A percentile compares a stretch with the other conserved stretches of the same genome.
Conservation (phyloP, 2,888 invertebrate species). For the Zaprionus bogoriensis region DNA sequence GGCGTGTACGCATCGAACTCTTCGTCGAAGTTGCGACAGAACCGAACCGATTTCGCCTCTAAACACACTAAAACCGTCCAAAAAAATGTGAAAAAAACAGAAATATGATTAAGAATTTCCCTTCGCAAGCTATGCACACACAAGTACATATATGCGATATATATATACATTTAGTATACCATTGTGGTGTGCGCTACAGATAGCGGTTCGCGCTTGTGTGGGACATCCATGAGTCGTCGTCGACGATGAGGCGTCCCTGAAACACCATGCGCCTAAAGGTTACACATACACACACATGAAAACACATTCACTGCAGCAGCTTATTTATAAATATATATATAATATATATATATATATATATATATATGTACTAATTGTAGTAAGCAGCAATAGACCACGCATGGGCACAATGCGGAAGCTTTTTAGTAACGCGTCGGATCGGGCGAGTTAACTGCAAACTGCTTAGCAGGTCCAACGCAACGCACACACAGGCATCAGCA, state of each 20-base stretch:
- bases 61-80: conserved; percentile 55
- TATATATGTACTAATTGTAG: neutral
- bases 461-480: conserved; percentile 6
- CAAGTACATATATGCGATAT: neutral
- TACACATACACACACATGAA: neutral
- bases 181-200: conserved; percentile 17
- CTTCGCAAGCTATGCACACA: conserved; percentile 10
- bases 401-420: neutral
- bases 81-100: conserved; percentile 21
- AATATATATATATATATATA: neutral
- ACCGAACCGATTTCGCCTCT: conserved; percentile 42
- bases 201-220: conserved; percentile 23
- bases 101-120: conserved; percentile 59
- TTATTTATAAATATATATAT: neutral
- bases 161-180: neutral
- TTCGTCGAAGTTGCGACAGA: too few species aligned
- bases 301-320: neutral
- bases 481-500: neutral
- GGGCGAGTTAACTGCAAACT: neutral
- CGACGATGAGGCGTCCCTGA: neutral
- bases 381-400: neutral
- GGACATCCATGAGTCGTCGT: neutral
- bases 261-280: conserved; percentile 4
- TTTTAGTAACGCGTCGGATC: neutral
- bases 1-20: neutral